Evolutionary conservation across 2,797 vertebrate species (phyloP), one percentile per base, ranked within the genome.

Genomic region (Taenioides sp.): DNA sequence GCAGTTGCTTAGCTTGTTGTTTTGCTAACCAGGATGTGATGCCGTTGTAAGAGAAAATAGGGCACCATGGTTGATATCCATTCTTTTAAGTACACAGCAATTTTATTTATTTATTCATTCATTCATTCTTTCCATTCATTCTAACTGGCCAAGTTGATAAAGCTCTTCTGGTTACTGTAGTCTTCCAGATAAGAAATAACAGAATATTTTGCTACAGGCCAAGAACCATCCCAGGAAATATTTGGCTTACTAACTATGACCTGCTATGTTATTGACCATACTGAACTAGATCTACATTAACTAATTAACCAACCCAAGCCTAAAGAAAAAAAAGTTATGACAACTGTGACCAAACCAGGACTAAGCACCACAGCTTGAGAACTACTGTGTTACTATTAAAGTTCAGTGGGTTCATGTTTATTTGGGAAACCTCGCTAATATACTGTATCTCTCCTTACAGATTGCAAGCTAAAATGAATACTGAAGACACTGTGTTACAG

Each of bases 401-500:
- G 77, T 70, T 73, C 52, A 67, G 27, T 40, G 59, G 12, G 0
- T 74, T 71, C 50, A 25, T 78, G 54, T 75, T 66, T 71, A 71
- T 78, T 79, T 80, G 74, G 72, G 62, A 65, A 14, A 40, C 76
- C 71, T 73, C 43, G 9, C 37, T 58, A 65, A 7, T 64, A 69
- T 16, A 23, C n/a, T 1, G n/a, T 23, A 68, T 27, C 69, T 74
- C 61, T 79, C 67, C 61, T 72, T 71, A 16, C 40, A 28, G 31
- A 68, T 43, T 37, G 67, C 37, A 66, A 69, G 58, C 60, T 62
- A 52, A 71, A 20, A 43, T 63, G 76, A 59, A 16, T 62, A 73
- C 52, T 72, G 72, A 80, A 75, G 72, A 69, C 61, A 40, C 40
- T 47, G 66, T 75, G 63, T 73, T 85, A 68, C 77, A 28, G 61